Base-by-base conservation (phyloP, 2,797 vertebrate genomes). In the Staurois parvus region DNA sequence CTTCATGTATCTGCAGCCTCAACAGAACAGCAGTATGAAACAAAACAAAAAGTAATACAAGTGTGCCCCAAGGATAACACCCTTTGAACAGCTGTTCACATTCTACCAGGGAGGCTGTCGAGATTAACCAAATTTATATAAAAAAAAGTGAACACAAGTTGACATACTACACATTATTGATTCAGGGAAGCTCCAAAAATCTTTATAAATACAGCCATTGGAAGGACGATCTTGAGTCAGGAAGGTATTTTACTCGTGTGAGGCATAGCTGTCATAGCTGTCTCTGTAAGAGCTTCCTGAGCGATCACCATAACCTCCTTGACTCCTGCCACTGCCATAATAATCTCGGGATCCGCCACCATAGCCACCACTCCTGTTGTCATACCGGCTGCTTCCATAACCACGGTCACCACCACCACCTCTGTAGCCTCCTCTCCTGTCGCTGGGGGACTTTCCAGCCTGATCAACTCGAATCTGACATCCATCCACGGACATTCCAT, bases 211-310 rank as follows among this genome's bases (percentile, higher is more conserved):
- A 97, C 97, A 96, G 97, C 98, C 97, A 97, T 96, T 97, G 97
- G 95, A 97, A 97, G 97, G 97, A 97, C 95, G 97, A 96, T 99
- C 97, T 99, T 96, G 97, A 97, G 96, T 95, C 97, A 95, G 96
- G 95, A 96, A 96, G 91, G 95, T 92, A 94, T 96, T 97, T 98
- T 98, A 99, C 94, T 99, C 96, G 94, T 86, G 94, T 96, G 96
- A 91, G 97, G 97, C 97, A 1, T 95, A 95, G 90, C 94, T 95
- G 93, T 95, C 94, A 0, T 95, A 95, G 88, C 92, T 92, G 90
- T 95, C 95, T 92, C 95, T 93, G 91, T 95, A 95, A 79, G 95
- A 95, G 21, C 21, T n/a, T 0, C 95, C 94, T 0, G 94, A 94
- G 84, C 95, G 91, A 45, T 95, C 94, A 0, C 94, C 92, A 8